Percentiles rank a stretch among this genome's conserved stretches.
These are phyloP conservation scores for Mayetiola destructor DNA, from an alignment of 2,888 invertebrate species.

Conservation along the genomic window DNA sequence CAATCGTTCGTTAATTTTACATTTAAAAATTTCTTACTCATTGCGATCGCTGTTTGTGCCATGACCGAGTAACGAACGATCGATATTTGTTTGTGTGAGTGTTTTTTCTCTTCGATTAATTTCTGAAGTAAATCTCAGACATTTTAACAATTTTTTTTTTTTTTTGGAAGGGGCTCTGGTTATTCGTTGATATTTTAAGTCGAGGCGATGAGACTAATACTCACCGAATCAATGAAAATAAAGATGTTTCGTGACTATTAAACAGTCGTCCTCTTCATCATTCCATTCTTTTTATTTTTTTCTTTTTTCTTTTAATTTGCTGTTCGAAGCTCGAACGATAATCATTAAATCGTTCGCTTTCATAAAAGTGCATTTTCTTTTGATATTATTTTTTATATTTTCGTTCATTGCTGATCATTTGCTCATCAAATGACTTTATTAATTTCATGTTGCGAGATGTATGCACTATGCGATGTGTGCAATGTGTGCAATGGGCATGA, in stretches of 20 bases:
- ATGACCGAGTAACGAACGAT: too few relatives aligned
- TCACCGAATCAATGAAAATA: slow-evolving; percentile 24
- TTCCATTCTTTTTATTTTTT: too few relatives aligned
- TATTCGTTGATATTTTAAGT: neutral
- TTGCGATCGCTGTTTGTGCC: too few relatives aligned
- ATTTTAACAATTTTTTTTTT: neutral
- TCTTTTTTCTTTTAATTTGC: too few relatives aligned
- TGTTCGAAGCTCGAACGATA: too few relatives aligned
- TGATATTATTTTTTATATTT: too few relatives aligned
- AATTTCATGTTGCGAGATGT: slow-evolving; percentile 7
- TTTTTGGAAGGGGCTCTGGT: neutral
- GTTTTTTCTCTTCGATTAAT: neutral
- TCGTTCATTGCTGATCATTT: too few relatives aligned
- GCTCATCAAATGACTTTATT: slow-evolving; percentile 5
- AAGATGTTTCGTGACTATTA: slow-evolving; percentile 33
- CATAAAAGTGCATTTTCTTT: too few relatives aligned
- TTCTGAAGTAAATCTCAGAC: neutral
- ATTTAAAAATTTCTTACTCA: too few relatives aligned
- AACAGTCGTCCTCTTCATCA: too few relatives aligned
- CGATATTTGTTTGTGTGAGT: neutral
- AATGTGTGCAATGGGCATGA: neutral
- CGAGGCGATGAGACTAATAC: neutral
- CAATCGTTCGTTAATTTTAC: too few relatives aligned
- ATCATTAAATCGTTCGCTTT: slow-evolving; percentile 18
- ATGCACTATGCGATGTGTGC: neutral